Conservation (phyloP, 2,888 invertebrate genomes). For the Ophion obscuratus region DNA sequence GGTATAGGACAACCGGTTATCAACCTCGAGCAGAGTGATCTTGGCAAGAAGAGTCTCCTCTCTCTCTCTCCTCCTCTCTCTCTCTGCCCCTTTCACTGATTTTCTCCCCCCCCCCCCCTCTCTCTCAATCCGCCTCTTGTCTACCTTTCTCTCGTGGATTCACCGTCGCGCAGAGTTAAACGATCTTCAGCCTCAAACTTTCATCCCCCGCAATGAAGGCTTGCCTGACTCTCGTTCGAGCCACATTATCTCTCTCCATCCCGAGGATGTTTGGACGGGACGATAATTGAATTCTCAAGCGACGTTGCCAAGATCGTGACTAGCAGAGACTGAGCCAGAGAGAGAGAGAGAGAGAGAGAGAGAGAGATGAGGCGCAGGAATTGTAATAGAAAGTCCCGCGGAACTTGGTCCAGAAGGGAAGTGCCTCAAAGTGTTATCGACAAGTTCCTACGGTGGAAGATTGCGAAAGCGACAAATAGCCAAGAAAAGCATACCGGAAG, state of each 20-base stretch:
- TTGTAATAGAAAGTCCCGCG: conserved; percentile 44
- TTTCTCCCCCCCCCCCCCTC: background rate
- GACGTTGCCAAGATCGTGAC: conserved; percentile 69
- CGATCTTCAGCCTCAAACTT: conserved; percentile 65
- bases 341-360: conserved; percentile 40
- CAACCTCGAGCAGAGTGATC: conserved; percentile 55
- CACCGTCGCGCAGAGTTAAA: conserved; percentile 60
- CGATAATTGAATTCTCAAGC: conserved; percentile 79
- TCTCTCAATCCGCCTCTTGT: conserved; percentile 16
- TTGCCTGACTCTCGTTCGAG: conserved; percentile 69
- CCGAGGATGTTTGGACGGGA: conserved; percentile 66
- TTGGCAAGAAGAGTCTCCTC: background rate
- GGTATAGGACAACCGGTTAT: conserved; percentile 53
- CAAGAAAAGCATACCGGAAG: background rate
- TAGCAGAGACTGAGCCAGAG: conserved; percentile 63
- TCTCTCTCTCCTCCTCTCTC: conserved; percentile 22
- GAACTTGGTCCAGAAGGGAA: conserved; percentile 47
- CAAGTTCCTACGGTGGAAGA: conserved; percentile 54
- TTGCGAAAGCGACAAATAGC: conserved; percentile 35
- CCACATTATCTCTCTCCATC: conserved; percentile 72
- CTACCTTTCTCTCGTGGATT: conserved; percentile 12
- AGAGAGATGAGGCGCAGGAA: conserved; percentile 39
- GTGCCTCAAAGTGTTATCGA: conserved; percentile 68
- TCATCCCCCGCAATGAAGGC: conserved; percentile 65
- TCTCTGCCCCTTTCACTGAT: no score